A percentile compares a stretch with the other conserved stretches of the same genome.
Evolutionary conservation across 1,140 invertebrate genomes (phyloP).

Genomic region (Cherax destructor): DNA sequence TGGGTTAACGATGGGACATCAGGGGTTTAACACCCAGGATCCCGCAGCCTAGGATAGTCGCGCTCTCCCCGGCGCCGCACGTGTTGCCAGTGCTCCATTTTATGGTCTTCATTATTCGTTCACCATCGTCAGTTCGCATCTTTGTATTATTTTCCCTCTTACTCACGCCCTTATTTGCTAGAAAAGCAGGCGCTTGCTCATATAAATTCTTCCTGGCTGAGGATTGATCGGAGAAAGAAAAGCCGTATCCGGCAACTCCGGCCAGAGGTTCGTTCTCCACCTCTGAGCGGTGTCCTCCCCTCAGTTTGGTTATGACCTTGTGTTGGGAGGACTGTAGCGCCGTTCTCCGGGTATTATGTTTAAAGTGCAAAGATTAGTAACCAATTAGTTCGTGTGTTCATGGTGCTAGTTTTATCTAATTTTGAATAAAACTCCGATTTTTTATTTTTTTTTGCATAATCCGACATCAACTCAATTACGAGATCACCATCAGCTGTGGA

Average conservation of each 20-base stretch:
- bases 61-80: background rate
- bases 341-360: background rate
- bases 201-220: background rate
- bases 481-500: too few species aligned
- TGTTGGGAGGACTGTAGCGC: background rate
- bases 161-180: background rate
- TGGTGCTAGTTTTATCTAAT: background rate
- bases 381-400: background rate
- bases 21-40: background rate
- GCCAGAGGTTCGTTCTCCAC: background rate
- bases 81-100: background rate
- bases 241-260: slow-evolving; percentile 37
- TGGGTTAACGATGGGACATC: slow-evolving; percentile 29
- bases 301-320: slow-evolving; percentile 46
- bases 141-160: background rate
- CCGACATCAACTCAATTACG: too few species aligned
- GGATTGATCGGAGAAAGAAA: background rate
- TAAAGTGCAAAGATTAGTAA: background rate
- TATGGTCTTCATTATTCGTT: background rate
- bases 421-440: background rate
- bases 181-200: background rate
- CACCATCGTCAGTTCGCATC: background rate
- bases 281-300: slow-evolving; percentile 38
- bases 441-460: background rate
- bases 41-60: background rate